Evolutionary conservation across 2,113 vertebrate species (phyloP).

Genomic region (Rhadina sibilatrix): DNA sequence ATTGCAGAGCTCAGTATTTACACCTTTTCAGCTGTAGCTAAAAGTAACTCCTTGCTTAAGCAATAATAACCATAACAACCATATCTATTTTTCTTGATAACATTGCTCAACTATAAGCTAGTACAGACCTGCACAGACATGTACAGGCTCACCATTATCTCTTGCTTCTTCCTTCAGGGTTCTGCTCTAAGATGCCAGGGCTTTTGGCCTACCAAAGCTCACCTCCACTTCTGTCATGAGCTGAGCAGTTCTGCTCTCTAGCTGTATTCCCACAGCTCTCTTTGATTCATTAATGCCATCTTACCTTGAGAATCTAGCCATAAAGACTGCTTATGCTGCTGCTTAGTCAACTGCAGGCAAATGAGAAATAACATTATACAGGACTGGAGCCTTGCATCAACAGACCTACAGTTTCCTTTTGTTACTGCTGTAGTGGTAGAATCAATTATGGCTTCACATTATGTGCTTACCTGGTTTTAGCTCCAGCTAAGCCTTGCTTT

Average conservation of each 20-base stretch:
- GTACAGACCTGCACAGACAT: neutral
- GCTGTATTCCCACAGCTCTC: neutral
- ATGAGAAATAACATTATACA: neutral
- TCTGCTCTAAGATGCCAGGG: neutral
- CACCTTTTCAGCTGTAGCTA: neutral
- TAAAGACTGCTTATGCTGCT: neutral
- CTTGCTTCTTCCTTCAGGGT: neutral
- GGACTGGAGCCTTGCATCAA: neutral
- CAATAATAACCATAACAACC: neutral
- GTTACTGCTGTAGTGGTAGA: neutral
- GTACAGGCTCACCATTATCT: neutral
- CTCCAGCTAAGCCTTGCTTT: neutral
- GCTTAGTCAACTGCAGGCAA: neutral
- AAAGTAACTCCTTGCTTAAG: neutral
- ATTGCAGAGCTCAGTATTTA: neutral
- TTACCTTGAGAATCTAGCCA: neutral
- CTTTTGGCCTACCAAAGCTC: neutral
- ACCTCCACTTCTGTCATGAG: neutral
- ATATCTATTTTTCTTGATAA: neutral
- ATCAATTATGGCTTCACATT: neutral
- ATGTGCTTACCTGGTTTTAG: neutral
- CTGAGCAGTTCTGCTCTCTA: neutral
- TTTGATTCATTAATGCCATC: neutral
- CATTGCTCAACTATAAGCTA: neutral
- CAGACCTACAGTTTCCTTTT: neutral